These are phyloP conservation scores for Idris sp. DNA, from an alignment of 1,140 invertebrate genomes.

Conservation along the genomic window DNA sequence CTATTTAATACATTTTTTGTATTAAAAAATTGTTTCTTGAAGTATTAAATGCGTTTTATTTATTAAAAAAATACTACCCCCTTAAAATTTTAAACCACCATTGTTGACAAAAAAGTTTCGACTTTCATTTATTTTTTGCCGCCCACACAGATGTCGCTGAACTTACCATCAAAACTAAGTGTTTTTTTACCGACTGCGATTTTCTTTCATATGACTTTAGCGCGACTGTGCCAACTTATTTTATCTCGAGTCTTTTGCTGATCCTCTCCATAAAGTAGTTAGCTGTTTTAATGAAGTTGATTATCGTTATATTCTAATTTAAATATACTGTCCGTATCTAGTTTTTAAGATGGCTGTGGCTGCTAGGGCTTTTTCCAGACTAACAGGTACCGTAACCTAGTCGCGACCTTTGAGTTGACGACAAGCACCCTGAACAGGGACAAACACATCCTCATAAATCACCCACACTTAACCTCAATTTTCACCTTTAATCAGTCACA, in stretches of 20 bases:
- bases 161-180: too few relatives aligned
- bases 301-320: constrained; percentile 62
- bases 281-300: constrained; percentile 69
- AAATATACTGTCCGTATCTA: constrained; percentile 52
- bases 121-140: too few relatives aligned
- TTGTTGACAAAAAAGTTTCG: too few relatives aligned
- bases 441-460: background rate
- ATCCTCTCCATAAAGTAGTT: constrained; percentile 57
- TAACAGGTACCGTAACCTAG: constrained; percentile 68
- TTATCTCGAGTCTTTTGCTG: constrained; percentile 59
- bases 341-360: constrained; percentile 75
- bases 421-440: background rate
- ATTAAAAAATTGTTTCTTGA: too few relatives aligned
- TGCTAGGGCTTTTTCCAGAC: constrained; percentile 74
- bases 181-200: too few relatives aligned
- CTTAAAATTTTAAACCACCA: too few relatives aligned
- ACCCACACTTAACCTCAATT: constrained; percentile 32
- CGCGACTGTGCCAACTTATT: constrained; percentile 27
- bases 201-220: too few relatives aligned
- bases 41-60: too few relatives aligned
- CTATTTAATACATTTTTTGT: too few relatives aligned
- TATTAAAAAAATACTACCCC: too few relatives aligned
- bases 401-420: background rate
- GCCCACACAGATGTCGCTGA: too few relatives aligned
- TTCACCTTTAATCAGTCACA: constrained; percentile 8